phyloP scores from a whole-genome alignment of 64 coral and sea anemone species.

The Montipora sp. region DNA sequence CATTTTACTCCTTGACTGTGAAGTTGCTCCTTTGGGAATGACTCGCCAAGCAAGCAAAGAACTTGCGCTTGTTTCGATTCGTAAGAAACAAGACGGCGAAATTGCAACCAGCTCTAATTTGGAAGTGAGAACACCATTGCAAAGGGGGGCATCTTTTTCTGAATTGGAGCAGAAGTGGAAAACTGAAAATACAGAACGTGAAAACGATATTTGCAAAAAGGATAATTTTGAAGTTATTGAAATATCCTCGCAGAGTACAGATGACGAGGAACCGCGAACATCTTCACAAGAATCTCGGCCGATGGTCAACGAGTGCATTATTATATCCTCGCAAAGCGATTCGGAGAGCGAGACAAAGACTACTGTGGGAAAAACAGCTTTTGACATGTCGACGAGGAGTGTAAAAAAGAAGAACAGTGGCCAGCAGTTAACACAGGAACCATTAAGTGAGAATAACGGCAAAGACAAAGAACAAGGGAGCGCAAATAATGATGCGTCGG shows the following conservation, averaged over 20 bases:
- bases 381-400: background rate
- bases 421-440: background rate
- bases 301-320: background rate
- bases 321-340: conserved; percentile 24
- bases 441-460: background rate
- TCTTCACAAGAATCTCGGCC: conserved; percentile 4
- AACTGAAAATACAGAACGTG: background rate
- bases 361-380: background rate
- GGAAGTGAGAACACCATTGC: background rate
- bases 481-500: background rate
- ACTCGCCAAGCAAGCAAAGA: conserved; percentile 73
- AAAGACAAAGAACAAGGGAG: background rate
- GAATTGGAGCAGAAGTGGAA: background rate
- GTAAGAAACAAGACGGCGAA: conserved; percentile 16
- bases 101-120: background rate
- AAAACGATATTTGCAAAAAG: background rate
- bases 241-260: conserved; percentile 24
- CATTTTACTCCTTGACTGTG: background rate
- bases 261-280: background rate
- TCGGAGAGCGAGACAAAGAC: background rate
- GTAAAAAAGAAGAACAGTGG: background rate
- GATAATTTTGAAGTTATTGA: conserved; percentile 36
- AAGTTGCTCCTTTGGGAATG: conserved; percentile 55
- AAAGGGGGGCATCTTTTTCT: background rate
- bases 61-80: conserved; percentile 41